Conservation (phyloP, 2,888 invertebrate genomes). For the Limnephilus rhombicus region DNA sequence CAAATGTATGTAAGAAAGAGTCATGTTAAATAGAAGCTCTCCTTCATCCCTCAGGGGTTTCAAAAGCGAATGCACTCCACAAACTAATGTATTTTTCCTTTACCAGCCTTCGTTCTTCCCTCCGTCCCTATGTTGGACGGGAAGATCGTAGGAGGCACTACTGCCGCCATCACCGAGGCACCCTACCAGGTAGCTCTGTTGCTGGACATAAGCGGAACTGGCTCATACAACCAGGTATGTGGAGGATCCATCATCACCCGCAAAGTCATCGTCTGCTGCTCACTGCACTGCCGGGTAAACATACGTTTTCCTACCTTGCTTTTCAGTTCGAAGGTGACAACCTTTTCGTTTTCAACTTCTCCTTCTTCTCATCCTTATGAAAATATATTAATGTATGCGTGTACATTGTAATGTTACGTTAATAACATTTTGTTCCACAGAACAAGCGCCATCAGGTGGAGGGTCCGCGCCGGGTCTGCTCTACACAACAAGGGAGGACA, state of each 20-base stretch:
- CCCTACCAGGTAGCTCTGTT: constrained; percentile 74
- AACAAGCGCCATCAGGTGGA: constrained; percentile 37
- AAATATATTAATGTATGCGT: background rate
- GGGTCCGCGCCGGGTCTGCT: constrained; percentile 66
- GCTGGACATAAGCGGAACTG: constrained; percentile 67
- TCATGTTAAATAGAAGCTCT: background rate
- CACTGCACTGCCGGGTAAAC: constrained; percentile 71
- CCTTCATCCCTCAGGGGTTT: background rate
- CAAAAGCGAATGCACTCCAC: background rate
- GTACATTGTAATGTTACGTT: background rate
- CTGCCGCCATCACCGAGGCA: constrained; percentile 72
- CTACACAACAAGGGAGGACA: constrained; percentile 71
- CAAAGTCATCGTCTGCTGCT: constrained; percentile 72
- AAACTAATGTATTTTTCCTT: background rate
- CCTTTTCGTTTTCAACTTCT: constrained; percentile 1
- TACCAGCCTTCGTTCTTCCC: constrained; percentile 43
- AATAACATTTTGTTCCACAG: constrained; percentile 2
- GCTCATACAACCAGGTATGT: constrained; percentile 71
- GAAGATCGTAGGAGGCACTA: constrained; percentile 72
- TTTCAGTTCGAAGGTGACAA: no score
- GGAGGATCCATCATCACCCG: constrained; percentile 72
- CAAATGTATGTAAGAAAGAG: background rate
- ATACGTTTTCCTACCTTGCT: background rate
- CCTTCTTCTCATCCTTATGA: background rate
- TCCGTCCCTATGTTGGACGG: background rate